A percentile compares a stretch with the other conserved stretches of the same genome.
phyloP scores from a whole-genome alignment of 2,113 vertebrate species.

The Odocoileus virginianus region DNA sequence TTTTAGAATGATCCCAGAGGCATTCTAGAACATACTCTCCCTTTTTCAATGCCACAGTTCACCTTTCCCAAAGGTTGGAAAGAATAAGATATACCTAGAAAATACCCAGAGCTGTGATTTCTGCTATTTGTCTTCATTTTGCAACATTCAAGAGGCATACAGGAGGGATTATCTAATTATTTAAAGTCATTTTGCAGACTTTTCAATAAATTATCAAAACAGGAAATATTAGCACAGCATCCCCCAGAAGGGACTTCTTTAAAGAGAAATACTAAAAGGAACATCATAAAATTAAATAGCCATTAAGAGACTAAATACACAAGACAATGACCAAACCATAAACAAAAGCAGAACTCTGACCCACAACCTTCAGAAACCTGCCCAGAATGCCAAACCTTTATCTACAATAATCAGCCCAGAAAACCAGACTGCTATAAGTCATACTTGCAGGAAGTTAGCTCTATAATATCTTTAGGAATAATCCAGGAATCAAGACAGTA shows the following conservation, averaged over 20 bases:
- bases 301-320: neutral
- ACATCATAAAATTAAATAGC: neutral
- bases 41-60: neutral
- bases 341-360: neutral
- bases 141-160: neutral
- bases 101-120: neutral
- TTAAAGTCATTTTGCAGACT: constrained; percentile 3
- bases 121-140: neutral
- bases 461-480: neutral
- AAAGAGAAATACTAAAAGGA: neutral
- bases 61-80: neutral
- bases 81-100: neutral
- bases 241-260: neutral
- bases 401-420: neutral
- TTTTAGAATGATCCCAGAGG: neutral
- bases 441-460: neutral
- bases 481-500: neutral
- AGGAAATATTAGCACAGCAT: neutral
- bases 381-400: neutral
- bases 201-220: neutral
- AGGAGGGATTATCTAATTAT: neutral
- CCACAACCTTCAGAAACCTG: neutral
- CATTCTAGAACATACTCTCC: neutral
- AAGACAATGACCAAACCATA: neutral
- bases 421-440: neutral